Percentiles rank a stretch among this genome's conserved stretches.
Evolutionary conservation across 2,888 invertebrate genomes (phyloP).

Genomic region (Drosophila austrosaltans): DNA sequence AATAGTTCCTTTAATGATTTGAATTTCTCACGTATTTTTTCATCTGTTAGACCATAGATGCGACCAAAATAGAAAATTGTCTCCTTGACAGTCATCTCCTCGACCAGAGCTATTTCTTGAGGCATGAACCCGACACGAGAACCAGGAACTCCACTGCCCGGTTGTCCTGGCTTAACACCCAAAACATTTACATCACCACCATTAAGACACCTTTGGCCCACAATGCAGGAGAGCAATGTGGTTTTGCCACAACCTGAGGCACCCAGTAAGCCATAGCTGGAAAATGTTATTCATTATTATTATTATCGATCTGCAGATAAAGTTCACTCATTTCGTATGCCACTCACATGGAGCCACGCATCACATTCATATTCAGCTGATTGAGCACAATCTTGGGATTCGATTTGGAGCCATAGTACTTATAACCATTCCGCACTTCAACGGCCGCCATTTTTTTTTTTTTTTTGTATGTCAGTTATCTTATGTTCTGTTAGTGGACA

Average conservation of each 20-base stretch:
- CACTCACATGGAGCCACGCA: constrained; percentile 91
- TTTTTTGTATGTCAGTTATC: constrained; percentile 18
- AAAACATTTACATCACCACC: constrained; percentile 90
- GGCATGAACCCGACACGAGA: constrained; percentile 94
- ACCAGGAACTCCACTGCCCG: constrained; percentile 88
- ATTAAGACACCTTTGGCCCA: constrained; percentile 90
- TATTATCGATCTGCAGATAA: constrained; percentile 2
- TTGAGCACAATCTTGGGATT: constrained; percentile 86
- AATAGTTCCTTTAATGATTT: constrained; percentile 88
- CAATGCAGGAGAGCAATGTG: constrained; percentile 92
- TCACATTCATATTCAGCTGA: constrained; percentile 89
- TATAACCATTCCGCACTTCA: constrained; percentile 87
- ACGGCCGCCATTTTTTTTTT: constrained; percentile 85
- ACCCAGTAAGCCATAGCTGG: constrained; percentile 93
- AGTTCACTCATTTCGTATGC: constrained; percentile 56
- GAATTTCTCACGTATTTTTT: constrained; percentile 87
- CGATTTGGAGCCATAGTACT: constrained; percentile 87
- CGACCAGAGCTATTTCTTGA: constrained; percentile 92
- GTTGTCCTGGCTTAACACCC: constrained; percentile 88
- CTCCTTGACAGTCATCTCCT: constrained; percentile 91
- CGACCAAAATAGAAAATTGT: constrained; percentile 94
- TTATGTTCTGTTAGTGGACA: constrained; percentile 10
- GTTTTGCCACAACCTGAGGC: constrained; percentile 97
- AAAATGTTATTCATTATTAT: not conserved
- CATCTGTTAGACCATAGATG: constrained; percentile 90